phyloP scores from a whole-genome alignment of 2,113 vertebrate genomes.

The Acrocephalus arundinaceus region DNA sequence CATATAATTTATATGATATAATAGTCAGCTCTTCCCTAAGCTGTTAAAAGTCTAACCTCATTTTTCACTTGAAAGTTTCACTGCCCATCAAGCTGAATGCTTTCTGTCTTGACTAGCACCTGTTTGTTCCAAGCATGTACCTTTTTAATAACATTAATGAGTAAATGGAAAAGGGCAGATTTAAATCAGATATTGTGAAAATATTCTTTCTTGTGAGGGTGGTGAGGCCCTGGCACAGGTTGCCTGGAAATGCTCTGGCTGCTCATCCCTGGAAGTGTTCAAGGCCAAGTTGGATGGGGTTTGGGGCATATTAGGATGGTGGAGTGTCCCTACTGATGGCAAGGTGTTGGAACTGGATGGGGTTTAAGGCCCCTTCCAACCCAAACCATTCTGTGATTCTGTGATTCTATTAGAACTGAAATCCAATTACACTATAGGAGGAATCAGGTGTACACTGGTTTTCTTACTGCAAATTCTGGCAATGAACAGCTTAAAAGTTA shows the following conservation, averaged over 20 bases:
- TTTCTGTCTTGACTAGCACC: not conserved
- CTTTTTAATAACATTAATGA: not conserved
- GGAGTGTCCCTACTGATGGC: not conserved
- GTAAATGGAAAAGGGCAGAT: not conserved
- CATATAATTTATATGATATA: not conserved
- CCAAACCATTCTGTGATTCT: not conserved
- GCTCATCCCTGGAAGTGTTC: not conserved
- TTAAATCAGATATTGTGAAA: not conserved
- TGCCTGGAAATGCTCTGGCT: not conserved
- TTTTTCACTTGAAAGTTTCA: not conserved
- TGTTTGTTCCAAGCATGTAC: not conserved
- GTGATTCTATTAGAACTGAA: not conserved
- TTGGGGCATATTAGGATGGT: not conserved
- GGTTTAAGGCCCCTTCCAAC: not conserved
- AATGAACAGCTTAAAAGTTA: not conserved
- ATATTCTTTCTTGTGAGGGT: not conserved
- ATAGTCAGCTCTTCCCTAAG: not conserved
- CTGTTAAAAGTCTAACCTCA: not conserved
- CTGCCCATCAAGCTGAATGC: not conserved
- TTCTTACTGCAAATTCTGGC: not conserved
- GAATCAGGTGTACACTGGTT: not conserved
- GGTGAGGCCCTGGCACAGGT: not conserved
- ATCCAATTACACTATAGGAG: not conserved
- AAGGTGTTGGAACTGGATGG: not conserved
- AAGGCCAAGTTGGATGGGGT: accelerated